Evolutionary conservation across 35 echinoderm and acorn worm species (phyloP).

Genomic region (Lytechinus pictus): DNA sequence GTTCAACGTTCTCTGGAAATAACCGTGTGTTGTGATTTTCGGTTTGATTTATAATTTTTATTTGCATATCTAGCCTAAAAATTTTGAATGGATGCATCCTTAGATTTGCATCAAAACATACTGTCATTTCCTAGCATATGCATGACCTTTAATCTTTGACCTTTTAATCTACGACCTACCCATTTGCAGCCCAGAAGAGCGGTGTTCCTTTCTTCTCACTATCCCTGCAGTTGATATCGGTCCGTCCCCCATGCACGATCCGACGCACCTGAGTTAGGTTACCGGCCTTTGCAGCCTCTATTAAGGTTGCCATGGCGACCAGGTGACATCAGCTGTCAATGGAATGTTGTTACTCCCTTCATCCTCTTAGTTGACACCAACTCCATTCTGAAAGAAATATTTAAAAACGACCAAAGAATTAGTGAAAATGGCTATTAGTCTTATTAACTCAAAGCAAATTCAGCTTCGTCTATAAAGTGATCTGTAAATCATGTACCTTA

Average conservation of each 20-base stretch:
- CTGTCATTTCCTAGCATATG: too few species aligned
- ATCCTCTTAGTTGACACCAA: not conserved
- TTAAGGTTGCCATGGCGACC: constrained; percentile 14
- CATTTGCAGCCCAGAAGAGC: constrained; percentile 33
- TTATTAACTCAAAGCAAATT: too few species aligned
- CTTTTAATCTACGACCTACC: not conserved
- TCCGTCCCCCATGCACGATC: not conserved
- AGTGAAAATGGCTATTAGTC: too few species aligned
- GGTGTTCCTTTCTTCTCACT: not conserved
- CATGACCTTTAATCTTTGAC: not conserved
- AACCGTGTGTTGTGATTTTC: too few species aligned
- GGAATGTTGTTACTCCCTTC: not conserved
- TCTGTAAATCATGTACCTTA: too few species aligned
- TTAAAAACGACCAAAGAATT: too few species aligned
- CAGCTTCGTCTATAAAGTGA: too few species aligned
- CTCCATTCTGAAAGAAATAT: not conserved
- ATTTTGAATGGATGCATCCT: too few species aligned
- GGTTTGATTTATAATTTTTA: too few species aligned
- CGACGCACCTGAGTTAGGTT: not conserved
- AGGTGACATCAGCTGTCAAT: not conserved
- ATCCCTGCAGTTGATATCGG: constrained; percentile 33
- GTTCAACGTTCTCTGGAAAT: too few species aligned
- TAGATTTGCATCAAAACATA: too few species aligned
- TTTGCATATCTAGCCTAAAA: too few species aligned
- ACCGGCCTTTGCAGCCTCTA: constrained; percentile 20